Conservation (phyloP, 2,888 invertebrate species). For the Euclidia mi region DNA sequence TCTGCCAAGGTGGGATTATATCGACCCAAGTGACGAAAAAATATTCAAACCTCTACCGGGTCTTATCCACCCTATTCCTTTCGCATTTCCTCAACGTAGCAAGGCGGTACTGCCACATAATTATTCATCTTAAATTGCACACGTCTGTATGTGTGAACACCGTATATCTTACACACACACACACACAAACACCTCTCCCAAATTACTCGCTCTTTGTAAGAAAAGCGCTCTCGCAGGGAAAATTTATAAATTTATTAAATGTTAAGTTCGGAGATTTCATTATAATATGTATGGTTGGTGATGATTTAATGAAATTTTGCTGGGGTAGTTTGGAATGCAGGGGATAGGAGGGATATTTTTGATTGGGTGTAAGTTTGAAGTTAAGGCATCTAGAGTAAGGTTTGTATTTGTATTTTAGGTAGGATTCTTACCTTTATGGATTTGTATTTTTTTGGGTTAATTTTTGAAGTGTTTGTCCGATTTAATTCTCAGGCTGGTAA, state of each 20-base stretch:
- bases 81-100: conserved; percentile 72
- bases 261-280: conserved; percentile 60
- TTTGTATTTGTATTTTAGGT: too few relatives aligned
- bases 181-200: conserved; percentile 56
- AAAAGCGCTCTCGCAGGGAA: conserved; percentile 74
- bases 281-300: conserved; percentile 27
- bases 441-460: too few relatives aligned
- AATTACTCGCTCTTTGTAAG: conserved; percentile 84
- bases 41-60: too few relatives aligned
- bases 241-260: conserved; percentile 88
- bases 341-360: too few relatives aligned
- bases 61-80: conserved; percentile 63
- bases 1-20: too few relatives aligned
- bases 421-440: too few relatives aligned
- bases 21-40: too few relatives aligned
- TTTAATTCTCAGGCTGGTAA: too few relatives aligned
- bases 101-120: conserved; percentile 88
- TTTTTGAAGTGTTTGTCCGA: too few relatives aligned
- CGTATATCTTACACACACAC: conserved; percentile 14
- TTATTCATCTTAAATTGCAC: conserved; percentile 90
- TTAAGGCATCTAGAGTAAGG: too few relatives aligned
- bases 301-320: conserved; percentile 6
- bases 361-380: too few relatives aligned
- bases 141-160: conserved; percentile 75
- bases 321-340: background rate